Conservation (phyloP, 2,888 invertebrate species). For the Petrolisthes cinctipes region DNA sequence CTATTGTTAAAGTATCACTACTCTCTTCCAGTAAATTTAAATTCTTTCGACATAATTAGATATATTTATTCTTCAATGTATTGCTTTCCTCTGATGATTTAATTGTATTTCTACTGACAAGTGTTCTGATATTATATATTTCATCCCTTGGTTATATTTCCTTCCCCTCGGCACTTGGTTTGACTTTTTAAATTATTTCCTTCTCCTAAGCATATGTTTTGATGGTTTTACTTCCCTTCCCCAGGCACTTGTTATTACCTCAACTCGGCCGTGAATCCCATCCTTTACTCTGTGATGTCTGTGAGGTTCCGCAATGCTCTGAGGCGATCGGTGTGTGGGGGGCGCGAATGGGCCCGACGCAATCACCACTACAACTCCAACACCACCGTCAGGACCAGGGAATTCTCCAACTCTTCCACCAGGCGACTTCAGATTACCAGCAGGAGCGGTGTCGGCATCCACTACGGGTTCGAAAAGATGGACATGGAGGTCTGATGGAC, state of each 20-base stretch:
- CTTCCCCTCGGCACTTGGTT: constrained; percentile 41
- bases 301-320: constrained; percentile 58
- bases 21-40: no score
- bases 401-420: constrained; percentile 38
- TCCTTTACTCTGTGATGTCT: constrained; percentile 61
- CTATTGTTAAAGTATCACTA: no score
- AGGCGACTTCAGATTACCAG: constrained; percentile 11
- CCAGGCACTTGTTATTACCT: constrained; percentile 56
- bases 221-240: neutral
- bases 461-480: constrained; percentile 46
- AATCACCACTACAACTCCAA: constrained; percentile 51
- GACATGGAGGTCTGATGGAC: constrained; percentile 36
- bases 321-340: constrained; percentile 50
- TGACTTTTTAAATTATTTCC: constrained; percentile 20
- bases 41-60: no score
- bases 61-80: no score
- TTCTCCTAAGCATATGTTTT: no score
- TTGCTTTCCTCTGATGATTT: no score
- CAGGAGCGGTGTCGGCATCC: constrained; percentile 38
- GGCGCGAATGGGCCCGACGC: constrained; percentile 48
- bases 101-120: no score
- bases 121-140: neutral
- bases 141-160: neutral
- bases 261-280: constrained; percentile 60
- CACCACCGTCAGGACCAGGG: constrained; percentile 44